A percentile compares a stretch with the other conserved stretches of the same genome.
phyloP scores from a whole-genome alignment of 2,797 vertebrate species.

The Sparidentex hasta region DNA sequence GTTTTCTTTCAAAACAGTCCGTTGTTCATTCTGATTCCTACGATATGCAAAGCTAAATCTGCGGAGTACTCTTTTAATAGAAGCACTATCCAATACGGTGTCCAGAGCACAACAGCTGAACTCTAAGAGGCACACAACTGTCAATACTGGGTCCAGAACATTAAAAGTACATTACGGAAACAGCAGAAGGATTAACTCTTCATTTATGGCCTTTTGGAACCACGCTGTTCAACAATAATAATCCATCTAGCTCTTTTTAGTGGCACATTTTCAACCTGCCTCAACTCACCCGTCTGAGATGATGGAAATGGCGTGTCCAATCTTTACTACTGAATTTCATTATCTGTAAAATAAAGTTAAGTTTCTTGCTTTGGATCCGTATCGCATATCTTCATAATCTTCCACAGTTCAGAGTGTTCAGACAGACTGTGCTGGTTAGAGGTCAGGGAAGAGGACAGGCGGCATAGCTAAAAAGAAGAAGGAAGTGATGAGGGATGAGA shows the following conservation, averaged over 20 bases:
- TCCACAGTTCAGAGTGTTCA: conserved; percentile 30
- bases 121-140: too few relatives aligned
- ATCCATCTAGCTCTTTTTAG: neutral
- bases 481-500: conserved; percentile 5
- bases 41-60: too few relatives aligned
- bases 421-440: conserved; percentile 28
- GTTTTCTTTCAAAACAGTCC: too few relatives aligned
- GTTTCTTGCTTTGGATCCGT: conserved; percentile 12
- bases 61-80: too few relatives aligned
- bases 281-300: neutral
- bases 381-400: conserved; percentile 20
- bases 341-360: conserved; percentile 18
- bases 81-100: too few relatives aligned
- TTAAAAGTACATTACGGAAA: neutral
- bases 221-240: conserved; percentile 16
- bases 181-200: neutral
- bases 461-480: conserved; percentile 12
- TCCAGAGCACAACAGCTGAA: too few relatives aligned
- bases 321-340: conserved; percentile 27
- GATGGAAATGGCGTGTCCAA: conserved; percentile 12
- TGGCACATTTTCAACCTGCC: conserved; percentile 5
- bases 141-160: too few relatives aligned
- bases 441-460: conserved; percentile 23
- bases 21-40: too few relatives aligned
- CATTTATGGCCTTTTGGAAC: conserved; percentile 8